These are phyloP conservation scores for Arrhopalites spinosus DNA, from an alignment of 2,888 invertebrate genomes.

Conservation along the genomic window DNA sequence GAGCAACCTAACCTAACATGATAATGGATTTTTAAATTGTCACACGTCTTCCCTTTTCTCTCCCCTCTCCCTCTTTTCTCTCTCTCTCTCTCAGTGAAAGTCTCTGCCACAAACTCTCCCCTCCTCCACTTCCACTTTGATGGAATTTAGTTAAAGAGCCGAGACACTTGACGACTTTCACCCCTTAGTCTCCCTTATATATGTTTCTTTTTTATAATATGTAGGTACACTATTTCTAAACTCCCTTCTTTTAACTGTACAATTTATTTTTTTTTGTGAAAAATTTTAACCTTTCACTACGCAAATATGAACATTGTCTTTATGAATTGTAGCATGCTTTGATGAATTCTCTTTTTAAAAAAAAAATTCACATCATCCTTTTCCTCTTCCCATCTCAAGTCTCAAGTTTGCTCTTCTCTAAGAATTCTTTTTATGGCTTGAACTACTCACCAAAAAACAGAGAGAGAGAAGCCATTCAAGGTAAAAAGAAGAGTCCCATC, in stretches of 20 bases:
- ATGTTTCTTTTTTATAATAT: background rate
- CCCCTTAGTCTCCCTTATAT: background rate
- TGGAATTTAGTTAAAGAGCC: background rate
- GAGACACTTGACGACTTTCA: background rate
- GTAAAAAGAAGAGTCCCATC: too few species aligned
- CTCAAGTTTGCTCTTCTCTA: background rate
- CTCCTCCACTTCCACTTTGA: too few species aligned
- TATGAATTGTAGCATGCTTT: too few species aligned
- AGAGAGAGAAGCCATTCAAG: too few species aligned
- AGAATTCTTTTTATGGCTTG: too few species aligned
- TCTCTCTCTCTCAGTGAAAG: background rate
- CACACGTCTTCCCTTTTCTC: conserved; percentile 31
- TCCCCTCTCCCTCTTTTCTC: background rate
- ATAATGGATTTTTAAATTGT: conserved; percentile 49
- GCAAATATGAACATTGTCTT: background rate
- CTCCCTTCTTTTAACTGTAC: too few species aligned
- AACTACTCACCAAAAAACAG: too few species aligned
- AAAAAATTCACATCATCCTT: background rate
- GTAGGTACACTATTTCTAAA: background rate
- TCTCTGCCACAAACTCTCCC: too few species aligned
- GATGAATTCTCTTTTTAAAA: too few species aligned
- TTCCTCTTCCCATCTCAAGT: background rate
- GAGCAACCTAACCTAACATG: conserved; percentile 18
- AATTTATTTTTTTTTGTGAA: too few species aligned
- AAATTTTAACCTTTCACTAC: too few species aligned